phyloP scores from a whole-genome alignment of 2,797 vertebrate species.

The Halcyon badia region DNA sequence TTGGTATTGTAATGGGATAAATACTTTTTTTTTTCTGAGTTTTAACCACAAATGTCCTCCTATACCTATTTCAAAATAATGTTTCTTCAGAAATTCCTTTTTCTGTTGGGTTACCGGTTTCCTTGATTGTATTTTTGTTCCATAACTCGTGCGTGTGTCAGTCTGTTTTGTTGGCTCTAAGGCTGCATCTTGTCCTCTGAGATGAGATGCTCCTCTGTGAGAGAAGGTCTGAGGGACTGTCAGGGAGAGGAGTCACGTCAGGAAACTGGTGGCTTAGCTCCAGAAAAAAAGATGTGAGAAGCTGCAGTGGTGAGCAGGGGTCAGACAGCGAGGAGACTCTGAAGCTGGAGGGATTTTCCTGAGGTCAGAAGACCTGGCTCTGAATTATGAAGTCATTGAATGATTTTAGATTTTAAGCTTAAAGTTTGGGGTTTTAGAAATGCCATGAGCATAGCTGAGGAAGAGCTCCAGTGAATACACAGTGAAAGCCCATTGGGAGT shows the following conservation, averaged over 20 bases:
- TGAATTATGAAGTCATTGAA: neutral
- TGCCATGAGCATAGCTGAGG: neutral
- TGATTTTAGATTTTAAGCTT: neutral
- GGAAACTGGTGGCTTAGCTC: neutral
- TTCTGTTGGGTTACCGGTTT: neutral
- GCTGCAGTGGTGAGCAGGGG: neutral
- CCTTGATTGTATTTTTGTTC: neutral
- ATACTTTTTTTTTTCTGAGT: neutral
- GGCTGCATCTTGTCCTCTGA: neutral
- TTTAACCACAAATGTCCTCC: neutral
- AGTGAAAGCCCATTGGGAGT: neutral
- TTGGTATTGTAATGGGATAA: neutral
- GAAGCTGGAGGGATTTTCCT: neutral
- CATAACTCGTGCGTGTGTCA: fast-evolving
- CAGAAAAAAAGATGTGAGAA: neutral
- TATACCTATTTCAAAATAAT: neutral
- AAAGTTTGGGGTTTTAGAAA: neutral
- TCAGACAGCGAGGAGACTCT: neutral
- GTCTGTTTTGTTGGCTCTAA: neutral
- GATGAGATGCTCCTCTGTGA: neutral
- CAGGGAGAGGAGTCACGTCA: fast-evolving
- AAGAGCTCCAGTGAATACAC: neutral
- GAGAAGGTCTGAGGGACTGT: neutral
- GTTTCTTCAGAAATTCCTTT: neutral
- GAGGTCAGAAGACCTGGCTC: neutral